phyloP scores from a whole-genome alignment of 1,140 invertebrate genomes.

The Brachionus rotundiformis region DNA sequence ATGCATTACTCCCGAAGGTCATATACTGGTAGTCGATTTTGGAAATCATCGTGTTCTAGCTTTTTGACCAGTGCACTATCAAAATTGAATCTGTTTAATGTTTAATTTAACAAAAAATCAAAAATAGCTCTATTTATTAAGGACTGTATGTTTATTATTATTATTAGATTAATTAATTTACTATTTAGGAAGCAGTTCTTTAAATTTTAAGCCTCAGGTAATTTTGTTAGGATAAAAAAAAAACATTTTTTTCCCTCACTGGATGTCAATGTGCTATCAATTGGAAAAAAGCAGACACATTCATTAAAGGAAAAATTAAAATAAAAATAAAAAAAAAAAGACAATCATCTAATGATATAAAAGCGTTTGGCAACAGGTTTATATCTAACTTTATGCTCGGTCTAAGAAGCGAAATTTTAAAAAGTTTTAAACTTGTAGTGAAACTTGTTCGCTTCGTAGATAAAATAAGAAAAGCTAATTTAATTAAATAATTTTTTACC shows the following conservation, averaged over 20 bases:
- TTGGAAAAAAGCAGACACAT: neutral
- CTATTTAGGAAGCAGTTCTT: neutral
- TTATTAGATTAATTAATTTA: neutral
- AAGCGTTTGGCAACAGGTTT: constrained; percentile 6
- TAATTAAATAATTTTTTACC: neutral
- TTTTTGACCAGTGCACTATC: constrained; percentile 34
- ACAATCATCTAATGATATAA: constrained; percentile 42
- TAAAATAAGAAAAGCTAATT: neutral
- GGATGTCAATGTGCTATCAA: neutral
- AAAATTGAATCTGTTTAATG: constrained; percentile 22
- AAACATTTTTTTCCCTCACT: neutral
- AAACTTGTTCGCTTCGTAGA: neutral
- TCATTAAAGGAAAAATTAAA: neutral
- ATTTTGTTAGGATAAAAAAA: neutral
- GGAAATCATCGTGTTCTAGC: constrained; percentile 68
- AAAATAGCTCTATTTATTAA: neutral
- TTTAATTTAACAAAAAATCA: neutral
- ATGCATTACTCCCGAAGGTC: constrained; percentile 68
- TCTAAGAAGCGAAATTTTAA: neutral
- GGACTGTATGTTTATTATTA: neutral
- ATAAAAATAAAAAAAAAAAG: neutral
- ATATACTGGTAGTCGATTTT: constrained; percentile 71
- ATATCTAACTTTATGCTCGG: neutral
- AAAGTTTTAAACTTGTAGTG: constrained; percentile 33
- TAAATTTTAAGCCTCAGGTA: neutral